phyloP scores from a whole-genome alignment of 2,113 vertebrate genomes.

The Morone chrysops region DNA sequence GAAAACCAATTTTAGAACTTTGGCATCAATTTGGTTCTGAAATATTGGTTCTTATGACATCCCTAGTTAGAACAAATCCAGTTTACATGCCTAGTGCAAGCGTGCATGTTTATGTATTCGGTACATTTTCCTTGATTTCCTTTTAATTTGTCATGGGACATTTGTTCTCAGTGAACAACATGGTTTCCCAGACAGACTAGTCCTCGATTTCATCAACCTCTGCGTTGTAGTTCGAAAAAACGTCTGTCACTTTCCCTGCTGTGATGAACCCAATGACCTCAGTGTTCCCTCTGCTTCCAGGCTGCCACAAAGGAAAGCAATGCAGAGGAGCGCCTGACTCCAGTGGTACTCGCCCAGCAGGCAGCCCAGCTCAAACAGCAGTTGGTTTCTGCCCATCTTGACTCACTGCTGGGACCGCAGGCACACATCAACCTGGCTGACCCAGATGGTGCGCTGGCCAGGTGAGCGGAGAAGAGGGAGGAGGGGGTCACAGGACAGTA shows the following conservation, averaged over 20 bases:
- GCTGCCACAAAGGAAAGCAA: slow-evolving; percentile 87
- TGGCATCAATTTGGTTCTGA: too few species aligned
- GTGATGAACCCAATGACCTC: background rate
- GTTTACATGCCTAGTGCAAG: background rate
- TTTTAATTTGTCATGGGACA: background rate
- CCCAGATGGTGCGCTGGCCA: slow-evolving; percentile 93
- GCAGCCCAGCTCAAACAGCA: slow-evolving; percentile 93
- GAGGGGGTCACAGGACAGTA: background rate
- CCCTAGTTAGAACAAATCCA: background rate
- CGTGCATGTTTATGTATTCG: background rate
- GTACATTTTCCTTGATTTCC: background rate
- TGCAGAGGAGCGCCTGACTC: slow-evolving; percentile 92
- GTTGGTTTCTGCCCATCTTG: slow-evolving; percentile 92
- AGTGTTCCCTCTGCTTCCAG: slow-evolving; percentile 67
- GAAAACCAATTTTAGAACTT: too few species aligned
- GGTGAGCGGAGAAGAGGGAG: slow-evolving; percentile 82
- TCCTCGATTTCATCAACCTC: background rate
- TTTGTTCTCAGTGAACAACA: background rate
- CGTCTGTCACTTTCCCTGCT: background rate
- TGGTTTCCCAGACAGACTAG: background rate
- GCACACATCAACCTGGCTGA: slow-evolving; percentile 93
- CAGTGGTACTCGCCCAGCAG: slow-evolving; percentile 91
- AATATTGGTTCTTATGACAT: too few species aligned
- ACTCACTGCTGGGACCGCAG: slow-evolving; percentile 92
- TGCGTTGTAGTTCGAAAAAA: background rate